Conservation (phyloP, 2,113 vertebrate genomes). For the Trichechus manatus region DNA sequence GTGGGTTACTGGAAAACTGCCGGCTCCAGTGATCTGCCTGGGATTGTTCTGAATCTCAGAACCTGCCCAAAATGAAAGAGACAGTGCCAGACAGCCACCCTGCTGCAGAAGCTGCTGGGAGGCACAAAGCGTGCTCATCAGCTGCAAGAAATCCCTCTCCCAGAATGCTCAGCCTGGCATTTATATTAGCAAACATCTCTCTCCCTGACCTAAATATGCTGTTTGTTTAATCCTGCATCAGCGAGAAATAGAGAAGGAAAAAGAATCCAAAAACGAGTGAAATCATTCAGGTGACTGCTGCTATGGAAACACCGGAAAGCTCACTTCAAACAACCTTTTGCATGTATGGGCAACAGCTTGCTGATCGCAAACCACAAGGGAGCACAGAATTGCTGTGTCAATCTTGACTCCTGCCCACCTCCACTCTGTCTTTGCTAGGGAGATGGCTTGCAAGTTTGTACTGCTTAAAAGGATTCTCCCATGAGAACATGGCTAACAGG, state of each 20-base stretch:
- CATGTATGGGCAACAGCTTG: slow-evolving; percentile 73
- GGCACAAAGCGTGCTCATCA: slow-evolving; percentile 89
- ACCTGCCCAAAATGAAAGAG: slow-evolving; percentile 88
- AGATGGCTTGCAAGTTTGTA: slow-evolving; percentile 29
- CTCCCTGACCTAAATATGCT: slow-evolving; percentile 89
- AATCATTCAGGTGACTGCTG: slow-evolving; percentile 81
- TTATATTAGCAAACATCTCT: slow-evolving; percentile 86
- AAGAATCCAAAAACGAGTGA: slow-evolving; percentile 49
- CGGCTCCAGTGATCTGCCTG: slow-evolving; percentile 52
- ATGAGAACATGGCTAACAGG: slow-evolving; percentile 80
- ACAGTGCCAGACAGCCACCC: slow-evolving; percentile 85
- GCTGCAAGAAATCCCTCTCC: slow-evolving; percentile 89
- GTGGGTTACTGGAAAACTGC: slow-evolving; percentile 73
- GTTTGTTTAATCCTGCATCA: slow-evolving; percentile 83
- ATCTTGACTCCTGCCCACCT: slow-evolving; percentile 74
- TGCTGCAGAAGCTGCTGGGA: slow-evolving; percentile 90
- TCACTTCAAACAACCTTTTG: slow-evolving; percentile 75
- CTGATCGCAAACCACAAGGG: slow-evolving; percentile 83
- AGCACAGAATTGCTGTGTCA: slow-evolving; percentile 68
- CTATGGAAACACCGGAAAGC: slow-evolving; percentile 82
- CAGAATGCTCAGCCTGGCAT: slow-evolving; percentile 89
- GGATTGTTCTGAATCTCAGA: slow-evolving; percentile 82
- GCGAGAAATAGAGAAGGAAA: slow-evolving; percentile 61
- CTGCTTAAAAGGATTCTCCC: slow-evolving; percentile 40
- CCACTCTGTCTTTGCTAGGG: background rate